Percentiles rank a stretch among this genome's conserved stretches.
Conservation (phyloP, 2,113 vertebrate genomes). For the Deroptyus accipitrinus region DNA sequence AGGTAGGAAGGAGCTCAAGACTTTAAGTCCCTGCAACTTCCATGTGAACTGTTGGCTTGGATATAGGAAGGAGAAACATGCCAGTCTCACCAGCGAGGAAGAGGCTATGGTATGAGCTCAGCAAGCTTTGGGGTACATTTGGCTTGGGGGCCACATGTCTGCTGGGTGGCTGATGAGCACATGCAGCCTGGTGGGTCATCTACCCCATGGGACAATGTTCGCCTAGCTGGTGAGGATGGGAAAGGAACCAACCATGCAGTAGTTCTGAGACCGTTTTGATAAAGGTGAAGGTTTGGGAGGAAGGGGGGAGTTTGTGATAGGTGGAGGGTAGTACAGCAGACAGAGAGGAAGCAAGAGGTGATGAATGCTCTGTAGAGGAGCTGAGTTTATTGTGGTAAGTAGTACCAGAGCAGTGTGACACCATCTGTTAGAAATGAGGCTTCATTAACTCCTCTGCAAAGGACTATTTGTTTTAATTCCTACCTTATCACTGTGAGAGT, state of each 20-base stretch:
- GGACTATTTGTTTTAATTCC: not conserved
- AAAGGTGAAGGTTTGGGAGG: not conserved
- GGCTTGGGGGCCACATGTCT: fast-evolving
- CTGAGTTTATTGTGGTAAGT: not conserved
- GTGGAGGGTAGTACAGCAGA: fast-evolving
- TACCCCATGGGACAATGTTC: too few species aligned
- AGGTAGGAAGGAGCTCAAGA: not conserved
- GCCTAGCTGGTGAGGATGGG: not conserved
- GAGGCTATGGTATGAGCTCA: not conserved
- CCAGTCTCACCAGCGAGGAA: not conserved
- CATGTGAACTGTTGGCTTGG: not conserved
- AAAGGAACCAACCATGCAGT: not conserved
- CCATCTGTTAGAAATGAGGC: not conserved
- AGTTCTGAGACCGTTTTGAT: not conserved
- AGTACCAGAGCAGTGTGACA: not conserved
- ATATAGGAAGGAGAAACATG: fast-evolving
- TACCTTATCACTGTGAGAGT: not conserved
- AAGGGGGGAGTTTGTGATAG: not conserved
- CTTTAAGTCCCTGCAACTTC: not conserved
- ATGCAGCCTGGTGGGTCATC: too few species aligned
- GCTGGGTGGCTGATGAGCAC: not conserved
- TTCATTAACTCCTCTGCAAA: not conserved
- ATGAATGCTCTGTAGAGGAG: not conserved
- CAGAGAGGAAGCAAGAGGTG: not conserved
- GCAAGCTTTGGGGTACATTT: not conserved